Conservation (phyloP, 1,140 invertebrate genomes). For the Belonocnema kinseyi region DNA sequence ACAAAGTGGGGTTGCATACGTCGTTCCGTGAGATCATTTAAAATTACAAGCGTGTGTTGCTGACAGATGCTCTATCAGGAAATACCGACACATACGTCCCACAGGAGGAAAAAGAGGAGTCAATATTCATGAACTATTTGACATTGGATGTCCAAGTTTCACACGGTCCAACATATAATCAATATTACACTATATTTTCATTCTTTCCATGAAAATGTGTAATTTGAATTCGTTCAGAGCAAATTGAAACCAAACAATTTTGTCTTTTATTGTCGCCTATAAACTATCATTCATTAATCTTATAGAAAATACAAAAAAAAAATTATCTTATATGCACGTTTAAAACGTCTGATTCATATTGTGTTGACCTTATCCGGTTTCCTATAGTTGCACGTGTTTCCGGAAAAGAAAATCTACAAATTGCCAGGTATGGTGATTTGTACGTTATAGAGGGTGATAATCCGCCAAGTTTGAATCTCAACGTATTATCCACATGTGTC, state of each 20-base stretch:
- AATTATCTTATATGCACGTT: no score
- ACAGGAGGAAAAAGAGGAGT: constrained; percentile 1
- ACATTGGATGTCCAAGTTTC: constrained; percentile 22
- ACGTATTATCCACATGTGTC: constrained; percentile 67
- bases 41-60: constrained; percentile 18
- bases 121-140: constrained; percentile 22
- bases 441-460: constrained; percentile 10
- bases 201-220: background rate
- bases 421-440: background rate
- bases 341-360: no score
- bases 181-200: background rate
- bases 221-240: no score
- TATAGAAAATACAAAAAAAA: no score
- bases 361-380: background rate
- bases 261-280: no score
- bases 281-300: no score
- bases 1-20: constrained; percentile 14
- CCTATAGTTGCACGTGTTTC: background rate
- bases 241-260: no score
- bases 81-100: constrained; percentile 18
- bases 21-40: constrained; percentile 9
- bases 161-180: background rate
- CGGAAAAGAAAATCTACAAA: background rate
- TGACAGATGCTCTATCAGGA: constrained; percentile 23
- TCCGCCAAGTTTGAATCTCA: constrained; percentile 62